These are phyloP conservation scores for Psilopogon haemacephalus DNA, from an alignment of 2,113 vertebrate genomes.

Conservation along the genomic window DNA sequence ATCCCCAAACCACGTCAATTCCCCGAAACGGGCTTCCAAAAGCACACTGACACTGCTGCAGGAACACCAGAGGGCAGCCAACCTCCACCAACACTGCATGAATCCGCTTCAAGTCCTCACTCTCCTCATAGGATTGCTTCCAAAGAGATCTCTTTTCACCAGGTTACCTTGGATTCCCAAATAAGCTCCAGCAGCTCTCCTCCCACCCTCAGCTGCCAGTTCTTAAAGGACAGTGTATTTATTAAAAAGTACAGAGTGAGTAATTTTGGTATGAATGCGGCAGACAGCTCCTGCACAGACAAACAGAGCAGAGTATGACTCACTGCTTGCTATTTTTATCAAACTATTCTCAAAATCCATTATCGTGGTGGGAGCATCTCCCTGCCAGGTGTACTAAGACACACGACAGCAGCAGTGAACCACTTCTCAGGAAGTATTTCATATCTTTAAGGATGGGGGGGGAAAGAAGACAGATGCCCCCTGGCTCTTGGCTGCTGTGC, in stretches of 20 bases:
- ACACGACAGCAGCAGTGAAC: neutral
- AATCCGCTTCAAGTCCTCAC: rapidly evolving
- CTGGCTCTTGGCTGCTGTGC: neutral
- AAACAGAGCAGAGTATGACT: neutral
- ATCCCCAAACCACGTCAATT: neutral
- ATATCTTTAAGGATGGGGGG: neutral
- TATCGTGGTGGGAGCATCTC: neutral
- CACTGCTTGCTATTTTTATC: conserved; percentile 40
- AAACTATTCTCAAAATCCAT: neutral
- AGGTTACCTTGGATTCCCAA: neutral
- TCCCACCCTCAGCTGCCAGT: neutral
- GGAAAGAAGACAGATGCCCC: neutral
- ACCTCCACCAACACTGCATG: rapidly evolving
- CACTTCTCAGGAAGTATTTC: neutral
- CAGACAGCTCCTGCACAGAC: neutral
- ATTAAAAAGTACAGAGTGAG: conserved; percentile 10
- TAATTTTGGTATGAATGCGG: neutral
- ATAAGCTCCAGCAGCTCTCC: neutral
- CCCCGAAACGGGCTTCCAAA: neutral
- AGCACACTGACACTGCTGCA: rapidly evolving
- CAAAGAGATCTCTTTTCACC: neutral
- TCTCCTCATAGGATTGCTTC: rapidly evolving
- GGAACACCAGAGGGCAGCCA: neutral
- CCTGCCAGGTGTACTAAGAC: neutral
- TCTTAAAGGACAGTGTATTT: neutral